Evolutionary conservation across 2,797 vertebrate genomes (phyloP).

Genomic region (Pachyuromys duprasi): DNA sequence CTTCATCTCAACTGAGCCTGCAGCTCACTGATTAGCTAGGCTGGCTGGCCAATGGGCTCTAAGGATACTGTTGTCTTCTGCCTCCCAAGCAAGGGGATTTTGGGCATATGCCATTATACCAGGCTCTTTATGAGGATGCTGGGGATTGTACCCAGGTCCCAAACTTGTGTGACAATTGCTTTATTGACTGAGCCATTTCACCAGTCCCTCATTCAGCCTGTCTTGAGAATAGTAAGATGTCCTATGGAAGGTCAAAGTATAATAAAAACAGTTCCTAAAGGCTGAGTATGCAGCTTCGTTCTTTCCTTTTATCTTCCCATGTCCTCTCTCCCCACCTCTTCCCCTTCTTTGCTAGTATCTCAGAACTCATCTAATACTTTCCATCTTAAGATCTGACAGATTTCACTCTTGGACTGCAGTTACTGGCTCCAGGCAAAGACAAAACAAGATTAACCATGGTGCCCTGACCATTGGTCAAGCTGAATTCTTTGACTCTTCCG

Average conservation of each 20-base stretch:
- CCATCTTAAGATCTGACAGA: neutral
- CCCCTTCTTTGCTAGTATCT: neutral
- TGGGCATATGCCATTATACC: neutral
- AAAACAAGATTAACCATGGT: neutral
- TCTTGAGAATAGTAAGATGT: neutral
- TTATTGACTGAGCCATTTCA: neutral
- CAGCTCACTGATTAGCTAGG: neutral
- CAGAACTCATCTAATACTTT: neutral
- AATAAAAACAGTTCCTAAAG: neutral
- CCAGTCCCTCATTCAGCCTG: neutral
- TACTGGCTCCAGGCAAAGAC: neutral
- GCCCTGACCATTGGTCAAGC: neutral
- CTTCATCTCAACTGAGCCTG: neutral
- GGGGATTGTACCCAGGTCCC: neutral
- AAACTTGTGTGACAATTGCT: neutral
- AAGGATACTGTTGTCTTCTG: neutral
- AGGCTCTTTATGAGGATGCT: neutral
- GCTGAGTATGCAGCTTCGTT: neutral
- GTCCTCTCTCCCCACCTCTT: neutral
- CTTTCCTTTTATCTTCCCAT: neutral
- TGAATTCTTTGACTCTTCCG: neutral
- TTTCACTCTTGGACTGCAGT: neutral
- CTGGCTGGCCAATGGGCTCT: neutral
- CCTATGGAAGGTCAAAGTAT: no score
- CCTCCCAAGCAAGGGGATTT: neutral